Base-by-base conservation (phyloP, 2,113 vertebrate genomes). In the Neolamprologus sp. region DNA sequence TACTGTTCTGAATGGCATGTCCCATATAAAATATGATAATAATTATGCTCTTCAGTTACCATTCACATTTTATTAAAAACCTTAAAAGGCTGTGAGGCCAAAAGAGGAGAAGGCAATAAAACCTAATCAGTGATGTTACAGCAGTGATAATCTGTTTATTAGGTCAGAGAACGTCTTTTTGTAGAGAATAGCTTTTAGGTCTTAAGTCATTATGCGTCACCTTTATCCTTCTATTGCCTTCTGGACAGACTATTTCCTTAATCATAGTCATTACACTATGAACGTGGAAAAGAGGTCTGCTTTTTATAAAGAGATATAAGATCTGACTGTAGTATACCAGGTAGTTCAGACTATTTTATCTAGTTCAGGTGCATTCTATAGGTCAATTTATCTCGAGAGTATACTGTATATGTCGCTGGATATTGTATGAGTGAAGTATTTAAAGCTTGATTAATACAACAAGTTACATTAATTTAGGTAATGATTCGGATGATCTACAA, bases 101-200 rank as follows among this genome's bases (percentile, higher is more conserved):
- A 81, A 82, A 82, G 37, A 47, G 81, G n/a, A 19, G 21, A 92
- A 80, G 54, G 75, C 63, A 81, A 75, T 86, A 84, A 80, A 87
- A 80, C 11, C 17, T 83, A 80, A 86, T 84, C 82, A 90, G 26
- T 83, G 68, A 68, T 78, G 81, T 84, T 83, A 91, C 45, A 82
- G 85, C 51, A 65, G 80, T 81, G 87, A 82, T 91, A 75, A 86
- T 88, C n/a, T 81, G 89, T 91, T 92, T 85, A 85, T 78, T 73
- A 79, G 82, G 82, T 81, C 84, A 79, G 80, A 88, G 87, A 68
- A 85, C 80, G 65, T 82, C 54, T 85, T 83, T 80, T 42, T 78
- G 71, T 63, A 7, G 23, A 88, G 21, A 90, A 85, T 55, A 21
- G 31, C 31, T 85, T 85, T 90, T 45, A 82, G 86, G 81, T 82